Evolutionary conservation across 1,140 invertebrate genomes (phyloP).

Genomic region (Calliopsis andreniformis): DNA sequence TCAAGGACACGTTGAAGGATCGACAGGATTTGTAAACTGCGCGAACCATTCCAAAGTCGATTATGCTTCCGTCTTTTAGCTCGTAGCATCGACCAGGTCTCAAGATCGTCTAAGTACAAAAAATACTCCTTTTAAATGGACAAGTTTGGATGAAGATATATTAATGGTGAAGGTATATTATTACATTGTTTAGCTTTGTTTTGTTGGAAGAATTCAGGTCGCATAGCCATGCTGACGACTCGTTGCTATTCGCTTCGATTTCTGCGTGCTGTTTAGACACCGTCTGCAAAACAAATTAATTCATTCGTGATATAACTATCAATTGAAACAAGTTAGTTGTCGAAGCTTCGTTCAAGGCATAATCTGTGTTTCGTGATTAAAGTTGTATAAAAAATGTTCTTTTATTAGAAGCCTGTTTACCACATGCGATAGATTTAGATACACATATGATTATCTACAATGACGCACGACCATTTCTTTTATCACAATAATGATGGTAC

Average conservation of each 20-base stretch:
- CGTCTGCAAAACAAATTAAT: constrained; percentile 66
- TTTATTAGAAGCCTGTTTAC: too few relatives aligned
- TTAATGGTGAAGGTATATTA: background rate
- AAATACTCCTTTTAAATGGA: too few relatives aligned
- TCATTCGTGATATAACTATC: background rate
- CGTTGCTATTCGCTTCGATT: constrained; percentile 66
- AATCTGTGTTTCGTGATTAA: too few relatives aligned
- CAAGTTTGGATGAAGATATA: background rate
- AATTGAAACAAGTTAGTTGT: too few relatives aligned
- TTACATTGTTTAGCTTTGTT: constrained; percentile 75
- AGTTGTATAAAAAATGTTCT: too few relatives aligned
- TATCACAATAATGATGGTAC: background rate
- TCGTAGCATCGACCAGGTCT: constrained; percentile 67
- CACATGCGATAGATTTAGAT: background rate
- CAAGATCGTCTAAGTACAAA: constrained; percentile 56
- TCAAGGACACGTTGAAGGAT: too few relatives aligned
- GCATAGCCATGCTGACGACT: constrained; percentile 67
- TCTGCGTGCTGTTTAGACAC: constrained; percentile 76
- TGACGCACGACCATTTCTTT: background rate
- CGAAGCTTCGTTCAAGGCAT: too few relatives aligned
- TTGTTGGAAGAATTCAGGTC: constrained; percentile 75
- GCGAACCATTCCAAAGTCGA: constrained; percentile 66
- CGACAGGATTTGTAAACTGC: constrained; percentile 43
- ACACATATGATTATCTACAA: too few relatives aligned
- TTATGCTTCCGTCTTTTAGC: constrained; percentile 63